Evolutionary conservation across 2,888 invertebrate genomes (phyloP), one percentile per base, ranked within the genome.

Genomic region (Polyploca ridens): DNA sequence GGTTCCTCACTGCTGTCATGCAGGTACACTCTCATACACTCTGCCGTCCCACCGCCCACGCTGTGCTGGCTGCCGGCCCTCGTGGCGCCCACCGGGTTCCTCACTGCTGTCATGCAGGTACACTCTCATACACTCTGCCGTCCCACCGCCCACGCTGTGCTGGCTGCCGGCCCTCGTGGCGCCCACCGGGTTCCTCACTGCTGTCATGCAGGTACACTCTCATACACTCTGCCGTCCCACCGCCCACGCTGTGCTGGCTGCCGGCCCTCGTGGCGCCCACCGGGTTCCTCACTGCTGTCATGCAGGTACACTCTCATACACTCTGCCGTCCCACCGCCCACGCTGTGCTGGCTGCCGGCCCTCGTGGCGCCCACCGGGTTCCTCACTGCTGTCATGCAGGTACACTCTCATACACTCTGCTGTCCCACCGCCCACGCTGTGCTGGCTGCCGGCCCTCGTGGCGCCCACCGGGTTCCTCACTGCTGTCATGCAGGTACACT

Each of bases 221-320:
- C 41, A 8, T 11, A 41, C 41, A 10, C 41, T 41, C 41, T 11
- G 41, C 8, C 1, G 10, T 3, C 11, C 41, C 41, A 8, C 41
- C 41, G 11, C 41, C 41, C 41, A 41, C 41, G 41, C 41, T 41
- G 41, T 41, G 41, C 41, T 41, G 97, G 97, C 88, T 97, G 70
- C 95, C 97, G 0, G 97, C 96, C 16, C 97, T 96, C 84, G 96
- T 96, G 1, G 97, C 96, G 85, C 97, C 97, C 0, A 97, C 96
- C 1, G 97, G 97, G 16, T 97, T 97, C 87, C 93, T 97, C 38
- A 97, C 97, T 0, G 97, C 97, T 11, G 96, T 97, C 0, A 89
- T 97, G 62, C 97, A 41, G 41, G 41, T 41, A 41, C 41, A 41
- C 41, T 3, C 41, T 41, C 41, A 8, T 11, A 41, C 41, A 10